Conservation (phyloP, 2,113 vertebrate species). For the Nesogale talazaci region DNA sequence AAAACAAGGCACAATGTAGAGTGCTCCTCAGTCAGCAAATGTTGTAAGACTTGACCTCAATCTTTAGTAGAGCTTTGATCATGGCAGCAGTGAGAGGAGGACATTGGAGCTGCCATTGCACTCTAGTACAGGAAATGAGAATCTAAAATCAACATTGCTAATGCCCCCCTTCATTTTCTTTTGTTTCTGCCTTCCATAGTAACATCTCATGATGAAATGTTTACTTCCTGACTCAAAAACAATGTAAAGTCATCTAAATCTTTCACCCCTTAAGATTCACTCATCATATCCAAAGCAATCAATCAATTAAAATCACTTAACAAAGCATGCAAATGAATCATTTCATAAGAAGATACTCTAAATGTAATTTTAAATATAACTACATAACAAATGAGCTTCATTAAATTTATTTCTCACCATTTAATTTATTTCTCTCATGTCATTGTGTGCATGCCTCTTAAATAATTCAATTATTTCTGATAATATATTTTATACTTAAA, state of each 20-base stretch:
- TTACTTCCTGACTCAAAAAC: neutral
- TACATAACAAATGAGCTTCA: neutral
- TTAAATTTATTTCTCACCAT: neutral
- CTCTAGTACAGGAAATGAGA: neutral
- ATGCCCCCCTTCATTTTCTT: neutral
- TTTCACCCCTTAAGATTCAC: neutral
- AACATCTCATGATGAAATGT: neutral
- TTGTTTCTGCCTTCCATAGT: neutral
- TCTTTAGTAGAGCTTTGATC: neutral
- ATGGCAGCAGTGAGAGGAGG: fast-evolving
- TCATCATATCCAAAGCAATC: neutral
- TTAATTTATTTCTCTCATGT: no score
- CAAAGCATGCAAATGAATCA: neutral
- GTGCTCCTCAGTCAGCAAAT: neutral
- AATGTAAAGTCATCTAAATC: neutral
- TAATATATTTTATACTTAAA: neutral
- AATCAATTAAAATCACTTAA: neutral
- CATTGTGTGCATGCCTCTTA: neutral
- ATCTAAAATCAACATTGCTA: neutral
- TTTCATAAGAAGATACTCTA: neutral
- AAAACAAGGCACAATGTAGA: neutral
- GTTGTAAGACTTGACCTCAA: neutral
- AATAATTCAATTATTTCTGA: neutral
- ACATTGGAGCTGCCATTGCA: neutral
- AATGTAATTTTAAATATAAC: neutral